Conservation (phyloP, 2,113 vertebrate genomes). For the Barnardius zonarius region DNA sequence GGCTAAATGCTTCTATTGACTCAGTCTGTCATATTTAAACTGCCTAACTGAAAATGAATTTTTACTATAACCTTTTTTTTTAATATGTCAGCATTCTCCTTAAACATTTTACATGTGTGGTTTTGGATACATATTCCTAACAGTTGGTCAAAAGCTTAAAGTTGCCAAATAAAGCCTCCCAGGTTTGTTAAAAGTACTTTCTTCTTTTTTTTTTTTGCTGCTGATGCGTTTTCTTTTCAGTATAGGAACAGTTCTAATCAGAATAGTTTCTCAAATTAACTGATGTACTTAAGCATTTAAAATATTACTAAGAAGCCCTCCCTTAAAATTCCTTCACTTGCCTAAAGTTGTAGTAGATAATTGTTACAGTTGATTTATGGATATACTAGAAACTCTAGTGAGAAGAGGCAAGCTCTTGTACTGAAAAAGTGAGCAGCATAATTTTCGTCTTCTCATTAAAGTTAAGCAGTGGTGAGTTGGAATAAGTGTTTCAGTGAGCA, state of each 20-base stretch:
- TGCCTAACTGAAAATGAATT: constrained; percentile 49
- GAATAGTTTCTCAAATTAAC: background rate
- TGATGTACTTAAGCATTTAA: background rate
- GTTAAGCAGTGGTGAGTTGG: background rate
- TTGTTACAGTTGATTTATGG: background rate
- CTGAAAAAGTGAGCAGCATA: background rate
- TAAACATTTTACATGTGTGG: background rate
- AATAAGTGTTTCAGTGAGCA: background rate
- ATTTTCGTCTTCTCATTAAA: background rate
- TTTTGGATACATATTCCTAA: background rate
- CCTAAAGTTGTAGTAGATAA: background rate
- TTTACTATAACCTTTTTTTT: constrained; percentile 23
- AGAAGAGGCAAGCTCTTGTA: background rate
- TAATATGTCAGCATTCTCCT: constrained; percentile 25
- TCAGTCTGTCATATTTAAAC: constrained; percentile 50
- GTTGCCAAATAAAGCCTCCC: background rate
- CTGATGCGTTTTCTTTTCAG: background rate
- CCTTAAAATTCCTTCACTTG: background rate
- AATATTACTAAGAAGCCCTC: background rate
- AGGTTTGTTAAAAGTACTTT: background rate
- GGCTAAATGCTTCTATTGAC: constrained; percentile 28
- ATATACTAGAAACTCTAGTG: background rate
- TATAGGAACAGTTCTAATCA: background rate
- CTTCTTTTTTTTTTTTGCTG: background rate
- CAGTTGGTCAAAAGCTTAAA: background rate